Base-by-base conservation (phyloP, 1,140 invertebrate species). In the Charaxes varanes region DNA sequence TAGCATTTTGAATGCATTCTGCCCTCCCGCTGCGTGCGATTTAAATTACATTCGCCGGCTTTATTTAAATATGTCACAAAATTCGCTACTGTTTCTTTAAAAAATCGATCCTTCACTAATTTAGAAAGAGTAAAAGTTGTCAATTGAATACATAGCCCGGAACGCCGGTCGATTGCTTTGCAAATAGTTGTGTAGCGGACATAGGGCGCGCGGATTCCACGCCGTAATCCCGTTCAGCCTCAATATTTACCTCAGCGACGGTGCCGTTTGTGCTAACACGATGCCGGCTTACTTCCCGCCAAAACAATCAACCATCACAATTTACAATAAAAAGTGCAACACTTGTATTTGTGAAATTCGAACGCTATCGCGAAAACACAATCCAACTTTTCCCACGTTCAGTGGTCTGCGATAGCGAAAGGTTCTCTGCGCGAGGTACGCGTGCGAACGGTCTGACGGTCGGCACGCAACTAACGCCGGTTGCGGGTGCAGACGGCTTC, bases 231-330 rank as follows among this genome's bases (percentile, higher is more conserved):
- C 44, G 37, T 46, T 41, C 40, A 46, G 23, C 46, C 56, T 62
- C 59, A 69, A 73, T 80, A 77, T 80, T 80, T 77, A 77, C 72
- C 70, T 66, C 60, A 41, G 36, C 41, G 49, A 45, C 57, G 44
- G 45, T 51, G 50, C 54, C 62, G 68, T 62, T 61, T 49, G 56
- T 36, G 30, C 38, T 27, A 48, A 28, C 46, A 43, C 41, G 21
- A 18, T 41, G 38, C 38, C 22, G 32, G 26, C 30, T 41, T 38
- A 45, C 50, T 53, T 54, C 50, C 57, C 58, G 56, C 53, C 48
- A 62, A 64, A 62, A 67, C 52, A 42, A 62, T 13, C 19, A 41
- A 45, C 30, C 59, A 66, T 58, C 50, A 65, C 49, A 52, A 32
- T 33, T 42, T 16, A 18, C 32, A 41, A 43, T 54, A 54, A 50